Evolutionary conservation across 2,888 invertebrate species (phyloP), one percentile per base, ranked within the genome.

Genomic region (Pollenia labialis): DNA sequence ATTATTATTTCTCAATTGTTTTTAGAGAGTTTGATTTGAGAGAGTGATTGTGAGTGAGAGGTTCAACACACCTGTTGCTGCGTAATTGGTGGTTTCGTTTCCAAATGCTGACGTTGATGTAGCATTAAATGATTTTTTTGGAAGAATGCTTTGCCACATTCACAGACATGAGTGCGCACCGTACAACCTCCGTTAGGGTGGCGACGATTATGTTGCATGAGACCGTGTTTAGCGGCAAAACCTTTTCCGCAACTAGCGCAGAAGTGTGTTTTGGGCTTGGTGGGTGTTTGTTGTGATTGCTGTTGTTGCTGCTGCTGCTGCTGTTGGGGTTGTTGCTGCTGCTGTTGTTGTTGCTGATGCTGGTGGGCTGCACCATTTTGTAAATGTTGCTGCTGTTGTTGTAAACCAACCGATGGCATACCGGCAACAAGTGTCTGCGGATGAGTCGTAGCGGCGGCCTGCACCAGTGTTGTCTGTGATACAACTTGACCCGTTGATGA

Each of bases 101-200:
- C 93, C 90, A 94, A 91, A 93, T 97, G 97, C 90, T 97, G 97
- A 80, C 97, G 94, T 93, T 97, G 97, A 92, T 97, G 97, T 80
- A 97, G 94, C 94, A 97, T 95, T 85, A 97, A 94, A 91, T 97
- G 97, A 92, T 97, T 97, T 94, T 97, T 97, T 93, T 97, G 97
- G 94, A 96, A 96, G 94, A 97, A 97, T 14, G 96, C 97, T 92
- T 97, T 97, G 81, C 96, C 96, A 91, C 97, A 97, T 91, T 96
- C 96, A 91, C 97, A 97, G 12, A 97, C 95, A 91, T 97, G 97
- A 62, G 97, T 96, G 89, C 97, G 95, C 66, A 97, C 94, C 72
- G 97, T 96, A 91, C 97, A 97, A 88, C 96, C 96, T 69, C 97
- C 97, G 89, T 96, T 96, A 2, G 97, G 96, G 91, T 97, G 97